Evolutionary conservation across 2,797 vertebrate species (phyloP).

Genomic region (Limnodromus scolopaceus): DNA sequence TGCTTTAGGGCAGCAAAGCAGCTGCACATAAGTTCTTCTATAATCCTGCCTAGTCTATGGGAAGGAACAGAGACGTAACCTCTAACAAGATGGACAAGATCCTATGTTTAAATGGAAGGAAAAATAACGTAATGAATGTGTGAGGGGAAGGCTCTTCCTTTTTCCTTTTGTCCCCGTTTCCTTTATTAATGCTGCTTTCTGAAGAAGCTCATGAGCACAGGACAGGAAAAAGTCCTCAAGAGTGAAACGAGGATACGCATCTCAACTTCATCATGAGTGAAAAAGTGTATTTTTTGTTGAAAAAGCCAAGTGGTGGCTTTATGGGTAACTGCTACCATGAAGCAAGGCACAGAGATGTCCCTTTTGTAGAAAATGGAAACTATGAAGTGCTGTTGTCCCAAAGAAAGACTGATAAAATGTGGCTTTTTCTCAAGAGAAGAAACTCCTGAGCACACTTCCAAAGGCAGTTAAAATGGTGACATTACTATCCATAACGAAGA

Average conservation of each 20-base stretch:
- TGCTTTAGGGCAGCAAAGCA: not conserved
- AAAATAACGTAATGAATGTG: not conserved
- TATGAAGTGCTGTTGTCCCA: not conserved
- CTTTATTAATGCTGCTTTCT: not conserved
- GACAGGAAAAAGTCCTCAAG: not conserved
- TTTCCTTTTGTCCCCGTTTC: not conserved
- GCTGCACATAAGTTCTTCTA: not conserved
- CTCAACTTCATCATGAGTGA: not conserved
- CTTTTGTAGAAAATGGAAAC: not conserved
- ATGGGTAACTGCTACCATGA: not conserved
- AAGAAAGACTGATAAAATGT: not conserved
- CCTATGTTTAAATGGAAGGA: not conserved
- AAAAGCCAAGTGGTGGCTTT: not conserved
- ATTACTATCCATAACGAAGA: not conserved
- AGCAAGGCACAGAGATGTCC: not conserved
- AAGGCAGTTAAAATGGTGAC: not conserved
- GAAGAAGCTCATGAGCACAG: not conserved
- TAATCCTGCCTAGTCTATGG: not conserved
- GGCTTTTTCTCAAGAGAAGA: not conserved
- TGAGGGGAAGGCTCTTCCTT: fast-evolving
- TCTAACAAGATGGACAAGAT: not conserved
- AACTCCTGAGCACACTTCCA: not conserved
- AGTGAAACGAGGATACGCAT: not conserved
- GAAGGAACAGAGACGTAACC: not conserved
- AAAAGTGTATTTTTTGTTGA: not conserved